A percentile compares a stretch with the other conserved stretches of the same genome.
Conservation (phyloP, 1,140 invertebrate genomes). For the Drosophila suzukii region DNA sequence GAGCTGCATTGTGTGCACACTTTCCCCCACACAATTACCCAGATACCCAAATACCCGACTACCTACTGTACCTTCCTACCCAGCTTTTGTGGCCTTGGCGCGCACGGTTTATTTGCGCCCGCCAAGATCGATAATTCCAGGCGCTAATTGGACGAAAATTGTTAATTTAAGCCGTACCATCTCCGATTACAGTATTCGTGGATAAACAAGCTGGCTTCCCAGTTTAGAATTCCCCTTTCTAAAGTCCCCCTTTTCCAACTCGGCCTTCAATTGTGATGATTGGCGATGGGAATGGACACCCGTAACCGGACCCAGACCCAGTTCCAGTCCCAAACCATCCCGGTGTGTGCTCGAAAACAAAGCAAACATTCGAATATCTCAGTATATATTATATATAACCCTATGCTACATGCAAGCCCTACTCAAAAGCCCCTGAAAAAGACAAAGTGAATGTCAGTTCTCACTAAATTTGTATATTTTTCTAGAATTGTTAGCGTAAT, state of each 20-base stretch:
- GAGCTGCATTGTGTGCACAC: constrained; percentile 9
- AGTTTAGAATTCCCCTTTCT: not conserved
- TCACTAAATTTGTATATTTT: constrained; percentile 32
- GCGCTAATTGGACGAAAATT: constrained; percentile 41
- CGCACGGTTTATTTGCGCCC: constrained; percentile 5
- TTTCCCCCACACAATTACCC: not conserved
- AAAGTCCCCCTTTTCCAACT: not conserved
- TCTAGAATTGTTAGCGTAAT: constrained; percentile 50
- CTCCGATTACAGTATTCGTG: constrained; percentile 11
- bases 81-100: constrained; percentile 8
- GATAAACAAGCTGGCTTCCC: constrained; percentile 3
- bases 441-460: constrained; percentile 10
- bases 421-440: constrained; percentile 14
- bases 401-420: not conserved
- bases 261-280: constrained; percentile 64
- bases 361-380: constrained; percentile 51
- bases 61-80: constrained; percentile 8
- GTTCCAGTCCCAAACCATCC: not conserved
- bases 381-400: constrained; percentile 11
- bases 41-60: not conserved
- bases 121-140: constrained; percentile 38
- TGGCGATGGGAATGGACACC: constrained; percentile 13
- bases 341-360: constrained; percentile 11
- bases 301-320: constrained; percentile 3
- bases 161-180: constrained; percentile 40